Evolutionary conservation across 2,797 vertebrate species (phyloP), one percentile per base, ranked within the genome.

Genomic region (Neosilurus hyrtlii): DNA sequence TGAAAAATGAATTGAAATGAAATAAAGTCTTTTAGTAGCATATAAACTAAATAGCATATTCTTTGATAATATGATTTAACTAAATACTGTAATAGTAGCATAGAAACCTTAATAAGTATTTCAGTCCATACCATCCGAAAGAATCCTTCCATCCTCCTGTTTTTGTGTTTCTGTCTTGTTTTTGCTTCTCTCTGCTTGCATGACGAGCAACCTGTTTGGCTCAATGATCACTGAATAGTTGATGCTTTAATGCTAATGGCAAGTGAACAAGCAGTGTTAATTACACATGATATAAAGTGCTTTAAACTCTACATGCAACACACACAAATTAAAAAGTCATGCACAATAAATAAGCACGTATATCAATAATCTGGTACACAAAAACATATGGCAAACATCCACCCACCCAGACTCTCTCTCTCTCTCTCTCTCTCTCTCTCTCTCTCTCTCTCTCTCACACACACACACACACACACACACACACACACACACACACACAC

Each of bases 301-400:
- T 83, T 49, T 26, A 56, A 65, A 73, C 26, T 43, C 14, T 54
- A 24, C 73, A 68, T 24, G 9, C 30, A 24, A 49, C n/a, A 30
- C 12, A 30, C 12, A 43, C 76, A 26, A 26, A 49, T 62, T 22
- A 51, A 49, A 84, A 61, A 43, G 24, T 72, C 59, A 26, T 61
- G 57, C 24, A 56, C 66, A 43, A 73, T 62, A 57, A 83, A 83
- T 79, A 67, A 57, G 68, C 59, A 20, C 57, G 66, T 37, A 68
- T 51, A 83, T 22, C 59, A 62, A 63, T 59, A 78, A 57, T 70
- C 20, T 37, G 54, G 75, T 61, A 59, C 71, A 59, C 54, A 59
- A 37, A 80, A 84, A 59, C 83, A 84, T 84, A 84, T 84, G 83
- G 83, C 78, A 74, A 74, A 80, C 54, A 80, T 63, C 77, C 37